These are phyloP conservation scores for Anagrus nilaparvatae DNA, from an alignment of 1,140 invertebrate species.

Conservation along the genomic window DNA sequence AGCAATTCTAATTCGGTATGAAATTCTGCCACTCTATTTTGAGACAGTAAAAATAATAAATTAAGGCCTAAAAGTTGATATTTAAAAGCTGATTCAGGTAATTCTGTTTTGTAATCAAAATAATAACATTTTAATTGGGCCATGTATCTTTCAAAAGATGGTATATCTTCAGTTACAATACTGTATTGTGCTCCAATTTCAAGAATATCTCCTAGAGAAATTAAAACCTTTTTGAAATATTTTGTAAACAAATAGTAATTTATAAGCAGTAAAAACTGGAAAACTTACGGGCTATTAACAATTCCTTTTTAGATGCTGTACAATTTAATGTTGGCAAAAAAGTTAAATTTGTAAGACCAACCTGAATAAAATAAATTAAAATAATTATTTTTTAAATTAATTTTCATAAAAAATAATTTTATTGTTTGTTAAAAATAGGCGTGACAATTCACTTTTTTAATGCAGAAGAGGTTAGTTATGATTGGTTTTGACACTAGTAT, in stretches of 20 bases:
- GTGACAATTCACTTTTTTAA: background rate
- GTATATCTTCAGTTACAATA: conserved; percentile 82
- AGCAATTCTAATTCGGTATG: conserved; percentile 95
- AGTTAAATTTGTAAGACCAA: conserved; percentile 71
- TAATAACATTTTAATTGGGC: conserved; percentile 96
- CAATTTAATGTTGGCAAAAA: conserved; percentile 80
- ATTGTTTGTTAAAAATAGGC: background rate
- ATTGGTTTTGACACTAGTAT: background rate
- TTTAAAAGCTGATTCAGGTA: conserved; percentile 89
- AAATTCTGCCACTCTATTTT: conserved; percentile 96
- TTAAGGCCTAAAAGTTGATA: conserved; percentile 93
- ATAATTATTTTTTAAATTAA: no score
- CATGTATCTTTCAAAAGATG: conserved; percentile 92
- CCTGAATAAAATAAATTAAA: no score
- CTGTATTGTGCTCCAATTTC: conserved; percentile 96
- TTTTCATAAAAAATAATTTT: background rate
- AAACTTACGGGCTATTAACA: conserved; percentile 70
- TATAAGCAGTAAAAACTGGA: conserved; percentile 2
- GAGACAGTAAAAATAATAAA: conserved; percentile 88
- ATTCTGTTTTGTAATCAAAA: conserved; percentile 86
- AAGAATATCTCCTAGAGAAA: conserved; percentile 65
- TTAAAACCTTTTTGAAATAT: conserved; percentile 8
- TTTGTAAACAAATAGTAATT: conserved; percentile 2
- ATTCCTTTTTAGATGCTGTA: conserved; percentile 71
- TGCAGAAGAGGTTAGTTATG: background rate